Percentiles rank a stretch among this genome's conserved stretches.
Conservation (phyloP, 1,140 invertebrate species). For the Penaeus chinensis region DNA sequence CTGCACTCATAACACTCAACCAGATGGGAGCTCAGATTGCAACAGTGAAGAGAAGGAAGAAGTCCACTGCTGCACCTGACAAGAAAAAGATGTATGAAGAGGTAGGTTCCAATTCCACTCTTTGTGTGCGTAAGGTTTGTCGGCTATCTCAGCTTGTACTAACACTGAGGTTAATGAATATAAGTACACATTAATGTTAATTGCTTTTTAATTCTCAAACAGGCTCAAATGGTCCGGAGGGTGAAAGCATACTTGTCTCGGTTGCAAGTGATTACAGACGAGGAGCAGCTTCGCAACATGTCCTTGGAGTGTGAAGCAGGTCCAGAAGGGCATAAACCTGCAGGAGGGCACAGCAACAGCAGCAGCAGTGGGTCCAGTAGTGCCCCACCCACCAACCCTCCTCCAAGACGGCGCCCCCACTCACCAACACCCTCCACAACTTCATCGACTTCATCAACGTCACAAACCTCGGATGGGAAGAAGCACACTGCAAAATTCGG, state of each 20-base stretch:
- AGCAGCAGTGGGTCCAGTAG: constrained; percentile 42
- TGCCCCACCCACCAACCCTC: constrained; percentile 59
- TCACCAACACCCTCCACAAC: constrained; percentile 91
- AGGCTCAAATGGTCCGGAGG: constrained; percentile 94
- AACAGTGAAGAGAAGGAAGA: constrained; percentile 91
- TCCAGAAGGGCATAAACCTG: constrained; percentile 46
- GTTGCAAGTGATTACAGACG: constrained; percentile 91
- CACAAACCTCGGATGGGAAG: constrained; percentile 69
- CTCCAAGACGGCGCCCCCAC: constrained; percentile 79
- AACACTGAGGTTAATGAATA: neutral
- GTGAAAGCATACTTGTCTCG: constrained; percentile 96
- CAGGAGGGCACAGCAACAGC: constrained; percentile 62
- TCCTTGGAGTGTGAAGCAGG: constrained; percentile 89
- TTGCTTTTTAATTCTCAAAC: constrained; percentile 25
- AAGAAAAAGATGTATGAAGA: constrained; percentile 99
- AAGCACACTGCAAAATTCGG: constrained; percentile 75
- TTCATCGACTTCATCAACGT: constrained; percentile 88
- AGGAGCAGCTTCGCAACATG: constrained; percentile 87
- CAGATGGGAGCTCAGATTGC: constrained; percentile 77
- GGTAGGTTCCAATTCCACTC: constrained; percentile 66
- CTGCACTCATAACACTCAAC: constrained; percentile 89
- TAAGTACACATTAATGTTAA: neutral
- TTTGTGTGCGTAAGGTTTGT: neutral
- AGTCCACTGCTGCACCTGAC: constrained; percentile 90
- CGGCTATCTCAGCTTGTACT: neutral